Evolutionary conservation across 2,113 vertebrate genomes (phyloP).

Genomic region (human): GRCh38 chr14:100099001-100099500

Average conservation of each 20-base stretch:
- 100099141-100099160: no score
- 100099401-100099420: no score
- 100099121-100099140: no score
- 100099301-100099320: background rate
- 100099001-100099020: accelerated
- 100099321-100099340: background rate
- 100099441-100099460: background rate
- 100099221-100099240: accelerated
- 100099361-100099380: background rate
- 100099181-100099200: no score
- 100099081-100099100: no score
- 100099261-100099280: no score
- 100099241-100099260: background rate
- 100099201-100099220: background rate
- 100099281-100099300: background rate
- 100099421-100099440: background rate
- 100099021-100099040: background rate
- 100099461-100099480: accelerated
- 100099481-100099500: accelerated
- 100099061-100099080: no score
- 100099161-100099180: no score
- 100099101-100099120: no score
- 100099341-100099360: background rate
- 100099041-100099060: no score
- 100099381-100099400: no score